Percentiles rank a stretch among this genome's conserved stretches.
Evolutionary conservation across 2,888 invertebrate species (phyloP).

Genomic region (Mayetiola destructor): DNA sequence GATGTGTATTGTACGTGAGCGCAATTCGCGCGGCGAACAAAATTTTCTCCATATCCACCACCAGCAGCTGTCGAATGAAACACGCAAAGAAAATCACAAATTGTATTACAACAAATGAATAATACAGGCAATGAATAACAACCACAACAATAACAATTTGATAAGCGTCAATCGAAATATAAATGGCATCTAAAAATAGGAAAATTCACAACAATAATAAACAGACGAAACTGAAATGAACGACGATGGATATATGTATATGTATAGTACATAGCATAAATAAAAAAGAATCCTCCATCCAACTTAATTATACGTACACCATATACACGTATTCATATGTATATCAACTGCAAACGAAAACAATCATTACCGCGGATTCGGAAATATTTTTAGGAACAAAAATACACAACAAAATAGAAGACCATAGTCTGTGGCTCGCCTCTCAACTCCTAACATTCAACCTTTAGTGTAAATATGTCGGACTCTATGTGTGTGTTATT

Average conservation of each 20-base stretch:
- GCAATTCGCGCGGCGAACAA: conserved; percentile 57
- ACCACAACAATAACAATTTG: not conserved
- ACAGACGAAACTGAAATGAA: not conserved
- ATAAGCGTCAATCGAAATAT: not conserved
- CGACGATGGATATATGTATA: not conserved
- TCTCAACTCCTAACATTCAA: no score
- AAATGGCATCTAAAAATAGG: not conserved
- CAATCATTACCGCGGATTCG: no score
- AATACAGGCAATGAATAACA: not conserved
- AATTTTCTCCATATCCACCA: conserved; percentile 58
- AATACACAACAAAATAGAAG: no score
- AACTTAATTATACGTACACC: no score
- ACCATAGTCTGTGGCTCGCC: no score
- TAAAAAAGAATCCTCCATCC: no score
- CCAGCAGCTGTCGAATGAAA: conserved; percentile 62
- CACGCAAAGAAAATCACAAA: conserved; percentile 13
- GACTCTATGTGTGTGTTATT: no score
- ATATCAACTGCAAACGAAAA: no score
- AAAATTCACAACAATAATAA: not conserved
- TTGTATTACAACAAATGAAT: not conserved
- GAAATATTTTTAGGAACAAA: no score
- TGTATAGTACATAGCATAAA: no score
- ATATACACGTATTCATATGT: no score
- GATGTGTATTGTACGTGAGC: conserved; percentile 60
- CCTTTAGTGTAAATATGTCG: no score